phyloP scores from a whole-genome alignment of 2,797 vertebrate species.

The Smutsia gigantea region DNA sequence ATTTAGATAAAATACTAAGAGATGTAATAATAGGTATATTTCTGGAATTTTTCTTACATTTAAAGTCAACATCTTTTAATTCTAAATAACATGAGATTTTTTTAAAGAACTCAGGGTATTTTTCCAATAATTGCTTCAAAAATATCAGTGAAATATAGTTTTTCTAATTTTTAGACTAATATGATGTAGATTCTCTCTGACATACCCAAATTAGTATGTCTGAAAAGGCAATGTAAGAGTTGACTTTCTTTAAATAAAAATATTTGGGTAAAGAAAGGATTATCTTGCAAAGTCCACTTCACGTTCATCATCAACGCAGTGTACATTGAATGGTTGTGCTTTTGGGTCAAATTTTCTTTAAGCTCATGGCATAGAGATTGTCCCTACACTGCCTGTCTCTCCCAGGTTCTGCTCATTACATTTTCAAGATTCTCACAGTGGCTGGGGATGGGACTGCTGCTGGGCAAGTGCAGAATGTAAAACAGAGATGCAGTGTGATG shows the following conservation, averaged over 20 bases:
- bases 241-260: slow-evolving; percentile 16
- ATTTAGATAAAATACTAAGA: slow-evolving; percentile 69
- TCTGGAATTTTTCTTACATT: slow-evolving; percentile 49
- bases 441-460: background rate
- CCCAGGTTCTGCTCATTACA: background rate
- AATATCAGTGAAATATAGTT: background rate
- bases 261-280: background rate
- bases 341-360: background rate
- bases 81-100: background rate
- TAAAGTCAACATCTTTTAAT: slow-evolving; percentile 55
- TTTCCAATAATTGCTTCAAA: slow-evolving; percentile 11
- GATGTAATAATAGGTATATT: slow-evolving; percentile 32
- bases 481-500: background rate
- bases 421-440: background rate
- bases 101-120: background rate
- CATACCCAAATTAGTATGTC: background rate
- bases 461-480: slow-evolving; percentile 25
- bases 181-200: background rate
- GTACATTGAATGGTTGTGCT: background rate
- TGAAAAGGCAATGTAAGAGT: slow-evolving; percentile 51
- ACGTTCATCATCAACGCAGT: background rate
- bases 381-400: background rate
- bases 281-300: background rate
- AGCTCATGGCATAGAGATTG: background rate
- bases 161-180: slow-evolving; percentile 42